phyloP scores from a whole-genome alignment of 2,113 vertebrate species.

The Marmota monax region DNA sequence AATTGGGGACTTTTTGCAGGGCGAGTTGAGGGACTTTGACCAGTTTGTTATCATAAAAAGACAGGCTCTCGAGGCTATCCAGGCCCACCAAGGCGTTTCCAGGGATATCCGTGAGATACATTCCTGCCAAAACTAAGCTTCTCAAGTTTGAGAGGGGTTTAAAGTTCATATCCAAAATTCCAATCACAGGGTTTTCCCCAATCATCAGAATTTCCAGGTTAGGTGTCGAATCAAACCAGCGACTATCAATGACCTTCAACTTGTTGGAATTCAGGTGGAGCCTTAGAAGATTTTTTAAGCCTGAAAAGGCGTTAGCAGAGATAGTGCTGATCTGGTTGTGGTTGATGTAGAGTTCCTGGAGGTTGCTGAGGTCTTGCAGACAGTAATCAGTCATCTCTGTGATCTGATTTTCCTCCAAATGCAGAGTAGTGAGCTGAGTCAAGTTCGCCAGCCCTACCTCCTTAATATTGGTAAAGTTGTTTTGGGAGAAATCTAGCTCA shows the following conservation, averaged over 20 bases:
- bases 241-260: conserved; percentile 94
- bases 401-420: conserved; percentile 98
- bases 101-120: conserved; percentile 97
- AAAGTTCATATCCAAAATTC: conserved; percentile 97
- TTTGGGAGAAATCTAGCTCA: conserved; percentile 98
- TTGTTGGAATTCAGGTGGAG: conserved; percentile 98
- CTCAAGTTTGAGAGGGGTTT: conserved; percentile 94
- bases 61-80: conserved; percentile 98
- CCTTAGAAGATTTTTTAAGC: conserved; percentile 94
- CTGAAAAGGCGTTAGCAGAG: conserved; percentile 94
- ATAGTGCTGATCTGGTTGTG: conserved; percentile 99
- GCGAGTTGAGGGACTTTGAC: conserved; percentile 94
- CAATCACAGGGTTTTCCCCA: conserved; percentile 97
- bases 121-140: conserved; percentile 97
- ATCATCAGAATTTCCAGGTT: conserved; percentile 99
- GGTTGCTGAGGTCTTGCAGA: conserved; percentile 94
- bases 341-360: conserved; percentile 99
- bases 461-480: conserved; percentile 96
- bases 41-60: conserved; percentile 98
- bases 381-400: conserved; percentile 96
- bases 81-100: conserved; percentile 97
- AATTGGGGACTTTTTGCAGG: conserved; percentile 96
- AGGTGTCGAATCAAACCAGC: conserved; percentile 97
- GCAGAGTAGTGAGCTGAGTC: conserved; percentile 96
- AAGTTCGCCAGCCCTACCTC: conserved; percentile 96